A percentile compares a stretch with the other conserved stretches of the same genome.
These are phyloP conservation scores for Pitta sordida DNA, from an alignment of 2,113 vertebrate species.

Conservation along the genomic window DNA sequence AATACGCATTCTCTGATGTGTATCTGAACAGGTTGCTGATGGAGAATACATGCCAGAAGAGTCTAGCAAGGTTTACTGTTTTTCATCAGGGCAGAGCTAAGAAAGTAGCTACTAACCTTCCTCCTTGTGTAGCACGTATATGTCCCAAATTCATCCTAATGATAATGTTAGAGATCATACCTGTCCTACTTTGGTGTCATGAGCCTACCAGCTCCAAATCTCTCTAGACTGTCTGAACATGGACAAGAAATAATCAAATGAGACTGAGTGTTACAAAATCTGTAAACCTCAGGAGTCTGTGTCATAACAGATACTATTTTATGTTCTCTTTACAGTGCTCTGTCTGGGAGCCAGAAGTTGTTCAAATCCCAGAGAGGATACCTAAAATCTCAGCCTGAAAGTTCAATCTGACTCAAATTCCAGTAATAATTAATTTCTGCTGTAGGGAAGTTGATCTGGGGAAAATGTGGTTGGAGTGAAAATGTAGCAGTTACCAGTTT, in stretches of 20 bases:
- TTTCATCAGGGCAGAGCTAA: not conserved
- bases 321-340: not conserved
- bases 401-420: slow-evolving; percentile 8
- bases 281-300: not conserved
- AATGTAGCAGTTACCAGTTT: not conserved
- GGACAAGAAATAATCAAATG: not conserved
- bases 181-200: not conserved
- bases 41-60: not conserved
- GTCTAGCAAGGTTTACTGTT: not conserved
- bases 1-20: not conserved
- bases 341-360: not conserved
- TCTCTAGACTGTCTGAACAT: not conserved
- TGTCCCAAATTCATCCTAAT: not conserved
- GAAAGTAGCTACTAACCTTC: not conserved
- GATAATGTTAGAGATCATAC: not conserved
- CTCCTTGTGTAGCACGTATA: not conserved
- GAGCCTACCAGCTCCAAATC: not conserved
- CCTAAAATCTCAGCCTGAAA: slow-evolving; percentile 20
- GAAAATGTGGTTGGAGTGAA: not conserved
- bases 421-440: not conserved
- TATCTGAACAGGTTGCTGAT: not conserved
- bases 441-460: not conserved
- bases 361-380: not conserved
- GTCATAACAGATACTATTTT: not conserved
- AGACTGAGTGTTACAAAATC: not conserved